These are phyloP conservation scores for Myiozetetes cayanensis DNA, from an alignment of 2,113 vertebrate genomes.

Conservation along the genomic window DNA sequence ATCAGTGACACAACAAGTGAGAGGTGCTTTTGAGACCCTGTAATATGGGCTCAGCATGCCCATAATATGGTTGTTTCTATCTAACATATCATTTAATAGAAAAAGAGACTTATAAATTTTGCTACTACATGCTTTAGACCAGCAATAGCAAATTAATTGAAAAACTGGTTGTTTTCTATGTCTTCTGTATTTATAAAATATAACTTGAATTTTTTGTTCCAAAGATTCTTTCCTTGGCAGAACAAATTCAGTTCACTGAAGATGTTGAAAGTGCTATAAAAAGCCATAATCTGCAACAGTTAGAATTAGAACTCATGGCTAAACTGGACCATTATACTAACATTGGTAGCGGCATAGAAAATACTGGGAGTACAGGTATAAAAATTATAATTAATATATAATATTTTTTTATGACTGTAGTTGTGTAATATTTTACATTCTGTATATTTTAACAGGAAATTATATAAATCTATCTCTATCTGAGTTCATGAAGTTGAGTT, in stretches of 20 bases:
- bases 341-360: constrained; percentile 77
- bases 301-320: constrained; percentile 84
- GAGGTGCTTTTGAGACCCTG: not conserved
- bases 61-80: not conserved
- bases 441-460: not conserved
- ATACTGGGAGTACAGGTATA: constrained; percentile 77
- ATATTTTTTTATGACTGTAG: not conserved
- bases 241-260: constrained; percentile 96
- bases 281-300: constrained; percentile 82
- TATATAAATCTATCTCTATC: not conserved
- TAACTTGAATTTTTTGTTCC: constrained; percentile 19
- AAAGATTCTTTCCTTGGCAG: constrained; percentile 92
- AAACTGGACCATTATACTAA: constrained; percentile 93
- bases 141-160: not conserved
- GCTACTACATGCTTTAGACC: not conserved
- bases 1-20: not conserved
- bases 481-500: not conserved
- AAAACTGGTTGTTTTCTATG: not conserved
- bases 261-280: constrained; percentile 88
- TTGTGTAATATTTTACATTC: not conserved
- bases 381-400: not conserved
- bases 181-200: not conserved
- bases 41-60: not conserved
- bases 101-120: not conserved
- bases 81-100: not conserved